Base-by-base conservation (phyloP, 1,140 invertebrate species). In the Halyomorpha halys region DNA sequence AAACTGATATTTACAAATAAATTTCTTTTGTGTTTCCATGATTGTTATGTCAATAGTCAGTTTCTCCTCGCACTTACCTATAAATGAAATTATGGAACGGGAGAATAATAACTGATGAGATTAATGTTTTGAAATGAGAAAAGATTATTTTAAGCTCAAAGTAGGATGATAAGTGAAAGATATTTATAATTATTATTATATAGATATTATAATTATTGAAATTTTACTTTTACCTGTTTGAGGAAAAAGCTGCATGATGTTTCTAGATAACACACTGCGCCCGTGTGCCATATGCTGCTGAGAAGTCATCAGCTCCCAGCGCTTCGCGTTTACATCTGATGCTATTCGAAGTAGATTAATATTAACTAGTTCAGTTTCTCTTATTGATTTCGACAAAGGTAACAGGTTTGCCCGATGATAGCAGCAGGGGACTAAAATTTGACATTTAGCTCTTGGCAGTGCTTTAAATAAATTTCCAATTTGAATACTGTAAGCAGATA, bases 321-420 rank as follows among this genome's bases (percentile, higher is more conserved):
- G 18, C 14, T 56, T 23, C 3, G 53, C 18, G 15, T 19, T 56
- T 5, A 15, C 23, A 27, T 56, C 53, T 23, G 53, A 56, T 23
- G 53, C 53, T 25, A 56, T 16, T 5, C 53, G 18, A 5, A 56
- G 23, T 8, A 56, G 53, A 56, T 56, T 56, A 15, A n/a, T 56
- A 14, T 56, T 56, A 1, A 56, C 53, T 25, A 56, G 2, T 21
- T 21, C 23, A 23, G 23, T 14, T 23, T 23, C 23, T 56, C 18
- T 21, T 23, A 25, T n/a, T 25, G 18, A 15, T 25, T 21, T 21
- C 9, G 19, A 11, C 6, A 56, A 23, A 23, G 53, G 53, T 25
- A 19, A 23, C 5, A 21, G 14, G 5, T 4, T 56, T 5, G 53
- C 27, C 3, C 18, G 53, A 25, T 56, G 53, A 25, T 56, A 56